These are phyloP conservation scores for Drosophila subquinaria DNA, from an alignment of 2,888 invertebrate species.

Conservation along the genomic window DNA sequence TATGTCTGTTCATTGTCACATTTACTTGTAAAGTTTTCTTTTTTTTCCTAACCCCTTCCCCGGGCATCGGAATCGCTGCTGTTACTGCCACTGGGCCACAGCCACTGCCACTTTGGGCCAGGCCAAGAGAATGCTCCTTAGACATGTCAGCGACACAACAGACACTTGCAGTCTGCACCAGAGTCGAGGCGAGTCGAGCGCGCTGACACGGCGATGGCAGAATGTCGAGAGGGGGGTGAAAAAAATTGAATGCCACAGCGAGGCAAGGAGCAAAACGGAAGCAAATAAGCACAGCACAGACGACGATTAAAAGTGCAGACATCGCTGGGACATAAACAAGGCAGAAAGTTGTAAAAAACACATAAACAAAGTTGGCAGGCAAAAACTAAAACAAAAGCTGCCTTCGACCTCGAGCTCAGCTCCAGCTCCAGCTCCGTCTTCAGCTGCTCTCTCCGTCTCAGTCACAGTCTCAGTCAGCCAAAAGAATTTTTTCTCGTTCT, in stretches of 20 bases:
- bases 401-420: slow-evolving; percentile 19
- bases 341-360: slow-evolving; percentile 69
- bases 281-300: slow-evolving; percentile 63
- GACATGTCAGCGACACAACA: slow-evolving; percentile 73
- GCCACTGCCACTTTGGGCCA: slow-evolving; percentile 67
- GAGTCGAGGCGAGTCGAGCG: slow-evolving; percentile 9
- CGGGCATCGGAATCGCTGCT: slow-evolving; percentile 18
- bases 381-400: slow-evolving; percentile 65
- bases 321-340: slow-evolving; percentile 69
- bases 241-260: slow-evolving; percentile 54
- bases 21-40: slow-evolving; percentile 73
- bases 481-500: slow-evolving; percentile 41
- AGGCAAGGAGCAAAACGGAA: slow-evolving; percentile 58
- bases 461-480: slow-evolving; percentile 16
- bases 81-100: slow-evolving; percentile 39
- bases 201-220: slow-evolving; percentile 3
- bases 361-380: slow-evolving; percentile 55
- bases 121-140: slow-evolving; percentile 63
- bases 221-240: background rate
- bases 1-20: slow-evolving; percentile 80
- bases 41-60: slow-evolving; percentile 10
- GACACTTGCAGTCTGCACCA: slow-evolving; percentile 64
- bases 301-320: slow-evolving; percentile 76
- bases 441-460: background rate
- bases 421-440: slow-evolving; percentile 19